Conservation (phyloP, 2,797 vertebrate genomes). For the Gallinago nigripennis region DNA sequence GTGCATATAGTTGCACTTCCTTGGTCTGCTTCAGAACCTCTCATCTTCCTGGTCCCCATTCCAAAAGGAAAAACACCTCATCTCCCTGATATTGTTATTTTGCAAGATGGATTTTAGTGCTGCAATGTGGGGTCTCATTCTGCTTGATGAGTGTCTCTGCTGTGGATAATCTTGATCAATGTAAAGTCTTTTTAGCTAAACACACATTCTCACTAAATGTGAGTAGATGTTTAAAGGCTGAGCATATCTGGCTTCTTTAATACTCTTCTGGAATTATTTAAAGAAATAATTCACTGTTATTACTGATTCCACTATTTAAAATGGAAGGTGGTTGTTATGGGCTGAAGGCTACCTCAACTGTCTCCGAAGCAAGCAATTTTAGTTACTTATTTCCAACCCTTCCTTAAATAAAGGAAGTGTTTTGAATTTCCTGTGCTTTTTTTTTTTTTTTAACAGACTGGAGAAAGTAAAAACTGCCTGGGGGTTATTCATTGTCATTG, state of each 20-base stretch:
- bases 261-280: neutral
- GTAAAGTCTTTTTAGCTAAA: neutral
- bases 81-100: neutral
- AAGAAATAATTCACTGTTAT: neutral
- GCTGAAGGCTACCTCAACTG: neutral
- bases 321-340: neutral
- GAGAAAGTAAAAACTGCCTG: neutral
- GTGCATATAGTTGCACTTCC: neutral
- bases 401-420: neutral
- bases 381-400: neutral
- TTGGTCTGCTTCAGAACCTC: neutral
- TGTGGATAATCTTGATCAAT: neutral
- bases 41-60: neutral
- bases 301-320: neutral
- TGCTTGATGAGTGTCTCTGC: neutral
- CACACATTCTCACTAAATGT: neutral
- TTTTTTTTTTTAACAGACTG: neutral
- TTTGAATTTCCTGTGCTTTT: neutral
- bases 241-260: neutral
- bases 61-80: neutral
- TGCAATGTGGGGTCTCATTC: neutral
- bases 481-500: neutral
- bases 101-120: neutral
- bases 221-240: neutral
- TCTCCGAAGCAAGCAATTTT: neutral